Base-by-base conservation (phyloP, 2,797 vertebrate species). In the Lophius americanus region DNA sequence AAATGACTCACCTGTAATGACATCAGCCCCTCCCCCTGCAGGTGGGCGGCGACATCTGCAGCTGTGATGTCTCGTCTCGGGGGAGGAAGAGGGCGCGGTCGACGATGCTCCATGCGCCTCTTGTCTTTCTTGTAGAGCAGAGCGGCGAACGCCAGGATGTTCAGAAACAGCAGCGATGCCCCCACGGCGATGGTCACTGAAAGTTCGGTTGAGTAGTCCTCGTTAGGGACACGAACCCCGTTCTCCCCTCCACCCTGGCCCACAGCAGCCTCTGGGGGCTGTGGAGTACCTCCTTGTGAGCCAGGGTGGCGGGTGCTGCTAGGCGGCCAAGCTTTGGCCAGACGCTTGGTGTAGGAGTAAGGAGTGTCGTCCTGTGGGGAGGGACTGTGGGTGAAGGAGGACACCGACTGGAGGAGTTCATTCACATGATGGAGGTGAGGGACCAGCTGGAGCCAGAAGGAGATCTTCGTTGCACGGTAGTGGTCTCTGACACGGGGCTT, bases 81-180 rank as follows among this genome's bases (percentile, higher is more conserved):
- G 6, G 90, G 86, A 60, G 90, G 87, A 23, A 92, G 91, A 0
- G 96, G 97, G 39, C 96, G 97, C 3, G 95, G 94, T 32, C 97
- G 88, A 52, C 97, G 96, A 0, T 97, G 96, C 88, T 98, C 96
- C 0, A 97, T 94, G 0, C 96, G 95, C 10, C 96, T 67, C 83
- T 98, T 98, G 89, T 99, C 97, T 78, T 98, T 98, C 87, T 99
- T 99, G 89, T 99, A 99, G 74, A 98, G 96, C 0, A 99, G 84
- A 0, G 97, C 97, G 0, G 97, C 97, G 10, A 99, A 99, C 0
- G 97, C 97, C 68, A 99, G 85, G 86, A 99, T 98, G 86, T 99
- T 99, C 0, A 99, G 93, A 82, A 99, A 99, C 5, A 98, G 87
- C 53, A 99, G 83, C 0, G 97, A 99, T 0, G 97, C 97, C 0